Evolutionary conservation across 2,797 vertebrate genomes (phyloP), one percentile per base, ranked within the genome.

Genomic region (Anniella stebbinsi): DNA sequence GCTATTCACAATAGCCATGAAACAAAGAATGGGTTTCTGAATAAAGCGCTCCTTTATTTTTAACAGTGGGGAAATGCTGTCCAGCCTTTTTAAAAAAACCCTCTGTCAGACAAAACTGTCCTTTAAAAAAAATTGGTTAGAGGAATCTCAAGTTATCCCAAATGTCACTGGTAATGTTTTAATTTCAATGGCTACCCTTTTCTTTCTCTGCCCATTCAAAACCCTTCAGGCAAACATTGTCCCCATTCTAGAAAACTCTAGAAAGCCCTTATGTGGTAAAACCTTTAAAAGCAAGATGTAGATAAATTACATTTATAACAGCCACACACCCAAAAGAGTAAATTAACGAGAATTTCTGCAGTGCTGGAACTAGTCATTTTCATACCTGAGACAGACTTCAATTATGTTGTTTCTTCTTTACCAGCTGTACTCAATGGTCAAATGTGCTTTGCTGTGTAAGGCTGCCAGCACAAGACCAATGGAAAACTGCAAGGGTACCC

Each of bases 31-130:
- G 28, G 15, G 1, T 51, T 89, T 90, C 70, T 66, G 75, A 63
- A 80, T 89, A 88, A 75, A 80, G 8, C 60, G n/a, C 38, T 66
- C 51, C 28, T 73, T 88, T 86, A 75, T 90, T 81, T 86, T 87
- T 81, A 90, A 86, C 67, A 66, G 54, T 51, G 41, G 48, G 54
- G 33, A 66, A 73, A 66, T 25, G 48, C 33, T 48, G 48, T n/a
- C 45, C n/a, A 28, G 10, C 7, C 23, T 48, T 48, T 76, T 4
- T 23, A 63, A 63, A 63, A 63, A 63, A 67, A 63, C 10, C 13
- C 33, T 25, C 8, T 25, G 10, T 86, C 77, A 48, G 83, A 36
- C 21, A 72, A 85, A 60, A 60, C 23, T 48, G 18, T 48, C 15
- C n/a, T 80, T 80, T 54, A 28, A 28, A 25, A 28, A 25, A 87